Evolutionary conservation across 2,888 invertebrate genomes (phyloP).

Genomic region (Leistus spinibarbis): DNA sequence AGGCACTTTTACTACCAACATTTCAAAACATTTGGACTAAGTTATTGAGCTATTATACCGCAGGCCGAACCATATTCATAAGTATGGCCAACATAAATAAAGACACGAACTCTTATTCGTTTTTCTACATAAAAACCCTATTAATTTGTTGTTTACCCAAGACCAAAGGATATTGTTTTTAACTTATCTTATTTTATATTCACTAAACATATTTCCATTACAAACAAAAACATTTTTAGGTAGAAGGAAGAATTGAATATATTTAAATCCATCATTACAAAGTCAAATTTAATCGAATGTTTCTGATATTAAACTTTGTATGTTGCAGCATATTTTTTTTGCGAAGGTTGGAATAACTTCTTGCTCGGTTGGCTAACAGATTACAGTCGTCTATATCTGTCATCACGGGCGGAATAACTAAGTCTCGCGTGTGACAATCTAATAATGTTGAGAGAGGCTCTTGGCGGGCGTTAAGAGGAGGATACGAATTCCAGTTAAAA

Average conservation of each 20-base stretch:
- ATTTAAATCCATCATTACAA: background rate
- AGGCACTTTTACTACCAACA: background rate
- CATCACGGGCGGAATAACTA: background rate
- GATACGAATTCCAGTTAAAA: slow-evolving; percentile 3
- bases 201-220: background rate
- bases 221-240: background rate
- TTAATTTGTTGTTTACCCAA: background rate
- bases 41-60: background rate
- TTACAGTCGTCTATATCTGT: slow-evolving; percentile 1
- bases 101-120: background rate
- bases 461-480: background rate
- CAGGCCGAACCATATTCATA: background rate
- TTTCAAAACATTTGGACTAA: background rate
- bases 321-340: background rate
- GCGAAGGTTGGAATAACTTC: background rate
- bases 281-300: background rate
- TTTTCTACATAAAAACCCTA: background rate
- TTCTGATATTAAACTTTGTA: background rate
- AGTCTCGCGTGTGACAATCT: slow-evolving; percentile 4
- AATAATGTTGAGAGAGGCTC: background rate
- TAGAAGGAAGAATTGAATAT: background rate
- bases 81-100: background rate
- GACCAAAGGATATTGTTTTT: background rate
- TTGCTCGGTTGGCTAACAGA: background rate
- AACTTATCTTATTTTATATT: background rate